These are phyloP conservation scores for Formica selysi DNA, from an alignment of 1,140 invertebrate species.

Conservation along the genomic window DNA sequence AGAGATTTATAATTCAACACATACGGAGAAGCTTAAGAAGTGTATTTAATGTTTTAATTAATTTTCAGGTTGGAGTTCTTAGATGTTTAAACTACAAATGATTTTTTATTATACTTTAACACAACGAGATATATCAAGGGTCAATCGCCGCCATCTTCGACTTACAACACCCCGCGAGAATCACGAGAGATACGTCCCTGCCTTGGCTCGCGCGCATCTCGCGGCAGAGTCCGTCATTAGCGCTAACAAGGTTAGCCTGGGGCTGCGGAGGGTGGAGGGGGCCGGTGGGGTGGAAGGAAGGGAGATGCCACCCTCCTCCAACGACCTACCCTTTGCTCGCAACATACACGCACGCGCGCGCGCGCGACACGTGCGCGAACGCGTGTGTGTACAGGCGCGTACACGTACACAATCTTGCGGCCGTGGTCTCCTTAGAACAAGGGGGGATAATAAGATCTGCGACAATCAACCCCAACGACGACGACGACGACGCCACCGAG, in stretches of 20 bases:
- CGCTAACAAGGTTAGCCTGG: conserved; percentile 84
- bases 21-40: background rate
- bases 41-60: background rate
- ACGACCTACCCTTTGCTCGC: conserved; percentile 62
- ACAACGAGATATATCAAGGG: background rate
- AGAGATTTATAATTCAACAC: background rate
- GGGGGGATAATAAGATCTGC: conserved; percentile 86
- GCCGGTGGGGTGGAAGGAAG: conserved; percentile 18
- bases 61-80: background rate
- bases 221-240: conserved; percentile 83
- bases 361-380: conserved; percentile 54
- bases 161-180: conserved; percentile 32
- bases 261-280: conserved; percentile 70
- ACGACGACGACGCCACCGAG: conserved; percentile 59
- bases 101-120: background rate
- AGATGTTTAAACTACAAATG: background rate
- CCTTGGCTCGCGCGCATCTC: conserved; percentile 75
- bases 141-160: conserved; percentile 49
- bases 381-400: conserved; percentile 22
- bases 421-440: conserved; percentile 75
- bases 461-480: conserved; percentile 84
- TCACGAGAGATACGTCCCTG: conserved; percentile 31
- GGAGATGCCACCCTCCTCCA: conserved; percentile 67
- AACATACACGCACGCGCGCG: conserved; percentile 37
- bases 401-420: conserved; percentile 47